Evolutionary conservation across 1,140 invertebrate genomes (phyloP).

Genomic region (Tribolium madens): DNA sequence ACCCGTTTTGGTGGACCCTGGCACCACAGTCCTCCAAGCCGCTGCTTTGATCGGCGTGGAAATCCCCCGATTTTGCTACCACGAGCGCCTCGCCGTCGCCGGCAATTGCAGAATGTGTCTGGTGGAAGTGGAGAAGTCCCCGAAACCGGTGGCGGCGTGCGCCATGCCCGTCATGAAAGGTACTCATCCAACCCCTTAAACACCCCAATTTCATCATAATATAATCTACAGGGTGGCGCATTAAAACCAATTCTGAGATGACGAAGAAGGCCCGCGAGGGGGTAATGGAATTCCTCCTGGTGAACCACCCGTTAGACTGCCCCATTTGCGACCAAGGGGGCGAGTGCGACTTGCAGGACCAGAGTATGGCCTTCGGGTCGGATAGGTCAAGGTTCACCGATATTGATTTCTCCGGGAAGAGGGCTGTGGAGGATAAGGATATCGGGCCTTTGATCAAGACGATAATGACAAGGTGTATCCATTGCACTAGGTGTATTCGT

Average conservation of each 20-base stretch:
- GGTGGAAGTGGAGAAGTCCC: slow-evolving; percentile 97
- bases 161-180: slow-evolving; percentile 99
- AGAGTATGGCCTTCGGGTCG: slow-evolving; percentile 99
- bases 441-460: slow-evolving; percentile 98
- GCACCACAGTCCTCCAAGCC: slow-evolving; percentile 98
- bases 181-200: slow-evolving; percentile 43
- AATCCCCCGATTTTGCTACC: slow-evolving; percentile 99
- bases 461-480: slow-evolving; percentile 99
- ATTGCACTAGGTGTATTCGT: slow-evolving; percentile 98
- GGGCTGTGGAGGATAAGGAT: slow-evolving; percentile 99
- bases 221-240: slow-evolving; percentile 72
- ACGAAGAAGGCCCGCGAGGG: slow-evolving; percentile 95
- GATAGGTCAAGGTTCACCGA: slow-evolving; percentile 96
- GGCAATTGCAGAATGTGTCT: slow-evolving; percentile 99
- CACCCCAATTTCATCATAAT: background rate
- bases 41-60: slow-evolving; percentile 96
- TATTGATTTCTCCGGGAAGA: slow-evolving; percentile 93
- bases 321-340: slow-evolving; percentile 99
- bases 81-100: slow-evolving; percentile 97
- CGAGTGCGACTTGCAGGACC: slow-evolving; percentile 99
- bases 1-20: slow-evolving; percentile 92
- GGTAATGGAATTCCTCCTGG: slow-evolving; percentile 99
- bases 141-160: slow-evolving; percentile 97
- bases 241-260: slow-evolving; percentile 98
- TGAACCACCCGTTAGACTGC: slow-evolving; percentile 99